Evolutionary conservation across 1,140 invertebrate genomes (phyloP).

Genomic region (Acromyrmex echinatior): DNA sequence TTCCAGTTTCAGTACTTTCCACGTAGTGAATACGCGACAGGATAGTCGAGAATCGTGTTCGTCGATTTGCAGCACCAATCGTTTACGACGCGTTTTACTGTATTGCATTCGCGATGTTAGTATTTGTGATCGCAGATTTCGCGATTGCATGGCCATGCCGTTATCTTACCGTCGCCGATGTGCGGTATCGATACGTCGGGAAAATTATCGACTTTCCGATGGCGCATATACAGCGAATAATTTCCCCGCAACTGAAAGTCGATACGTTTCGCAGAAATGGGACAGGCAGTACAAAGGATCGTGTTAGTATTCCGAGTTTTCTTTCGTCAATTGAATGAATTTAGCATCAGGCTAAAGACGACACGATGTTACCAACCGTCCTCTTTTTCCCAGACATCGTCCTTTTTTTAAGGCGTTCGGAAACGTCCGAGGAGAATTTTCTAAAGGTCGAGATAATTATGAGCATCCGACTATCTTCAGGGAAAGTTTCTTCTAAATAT

Average conservation of each 20-base stretch:
- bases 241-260: neutral
- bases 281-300: neutral
- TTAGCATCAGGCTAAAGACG: neutral
- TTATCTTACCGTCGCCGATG: slow-evolving; percentile 38
- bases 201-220: slow-evolving; percentile 44
- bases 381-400: too few relatives aligned
- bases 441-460: too few relatives aligned
- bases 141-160: slow-evolving; percentile 27
- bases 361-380: neutral
- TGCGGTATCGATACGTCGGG: slow-evolving; percentile 42
- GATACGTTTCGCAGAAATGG: slow-evolving; percentile 19
- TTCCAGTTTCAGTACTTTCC: neutral
- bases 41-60: neutral
- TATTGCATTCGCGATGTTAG: neutral
- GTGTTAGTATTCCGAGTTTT: neutral
- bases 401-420: too few relatives aligned
- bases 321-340: neutral
- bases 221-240: neutral
- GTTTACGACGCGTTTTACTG: neutral
- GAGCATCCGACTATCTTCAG: too few relatives aligned
- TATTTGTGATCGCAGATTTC: neutral
- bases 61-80: neutral
- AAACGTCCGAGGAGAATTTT: too few relatives aligned
- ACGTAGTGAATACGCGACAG: neutral
- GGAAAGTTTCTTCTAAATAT: too few relatives aligned